A percentile compares a stretch with the other conserved stretches of the same genome.
Conservation (phyloP, 1,140 invertebrate genomes). For the Drosophila jambulina region DNA sequence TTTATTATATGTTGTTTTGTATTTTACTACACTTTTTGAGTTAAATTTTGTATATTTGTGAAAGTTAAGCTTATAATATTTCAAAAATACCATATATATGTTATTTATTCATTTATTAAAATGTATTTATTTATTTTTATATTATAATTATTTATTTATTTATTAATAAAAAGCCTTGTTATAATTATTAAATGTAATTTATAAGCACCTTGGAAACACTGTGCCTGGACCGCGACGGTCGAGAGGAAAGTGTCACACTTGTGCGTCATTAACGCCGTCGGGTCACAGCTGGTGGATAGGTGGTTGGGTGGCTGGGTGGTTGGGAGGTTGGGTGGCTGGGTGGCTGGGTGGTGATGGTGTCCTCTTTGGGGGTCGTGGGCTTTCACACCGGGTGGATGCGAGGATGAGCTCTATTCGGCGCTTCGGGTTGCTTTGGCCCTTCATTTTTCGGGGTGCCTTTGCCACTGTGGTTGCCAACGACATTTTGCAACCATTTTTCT, state of each 20-base stretch:
- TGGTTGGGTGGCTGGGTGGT: constrained; percentile 25
- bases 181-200: background rate
- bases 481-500: constrained; percentile 80
- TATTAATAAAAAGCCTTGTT: no score
- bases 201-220: constrained; percentile 1
- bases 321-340: constrained; percentile 6
- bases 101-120: background rate
- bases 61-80: background rate
- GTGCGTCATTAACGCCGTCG: constrained; percentile 81
- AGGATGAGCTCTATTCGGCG: constrained; percentile 25
- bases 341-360: constrained; percentile 23
- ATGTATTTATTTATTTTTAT: background rate
- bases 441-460: constrained; percentile 46
- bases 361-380: constrained; percentile 9
- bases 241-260: constrained; percentile 77
- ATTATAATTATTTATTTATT: background rate
- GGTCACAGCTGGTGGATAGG: constrained; percentile 81
- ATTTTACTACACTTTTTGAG: no score
- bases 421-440: constrained; percentile 2
- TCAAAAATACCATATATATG: no score
- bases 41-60: no score
- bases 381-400: no score
- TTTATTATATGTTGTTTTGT: no score
- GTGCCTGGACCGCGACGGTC: constrained; percentile 7
- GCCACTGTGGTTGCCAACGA: constrained; percentile 79